Base-by-base conservation (phyloP, 2,113 vertebrate genomes). In the Gasterosteus nipponicus region DNA sequence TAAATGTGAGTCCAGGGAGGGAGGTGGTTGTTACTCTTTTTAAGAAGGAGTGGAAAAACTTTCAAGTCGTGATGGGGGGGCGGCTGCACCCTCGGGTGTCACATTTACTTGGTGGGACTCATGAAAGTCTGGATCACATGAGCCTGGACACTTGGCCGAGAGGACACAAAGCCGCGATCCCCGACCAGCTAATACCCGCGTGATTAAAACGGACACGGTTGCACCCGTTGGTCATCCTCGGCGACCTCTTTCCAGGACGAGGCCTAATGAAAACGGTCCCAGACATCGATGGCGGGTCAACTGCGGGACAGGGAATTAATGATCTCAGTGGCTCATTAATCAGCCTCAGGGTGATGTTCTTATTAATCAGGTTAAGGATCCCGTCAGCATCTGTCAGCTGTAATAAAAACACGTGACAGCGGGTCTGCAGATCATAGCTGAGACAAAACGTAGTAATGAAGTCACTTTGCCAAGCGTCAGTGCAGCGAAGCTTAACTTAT, bases 301-400 rank as follows among this genome's bases (percentile, higher is more conserved):
- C 75, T 80, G 69, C 77, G 73, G 86, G 80, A 78, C 72, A 82
- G 1, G 53, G 85, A 81, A 77, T 89, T 89, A 87, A 83, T 78
- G 80, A 87, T 92, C 87, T 87, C 66, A 59, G 69, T 69, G 41
- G 79, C 77, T 88, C 78, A 92, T 92, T 92, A 91, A 92, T 89
- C 86, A 86, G 84, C 57, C 77, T 77, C 74, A 85, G 77, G 66
- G 80, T 75, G 42, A 74, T 89, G 89, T 91, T 78, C 80, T 69
- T 84, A 90, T 88, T 90, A 89, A 89, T 90, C 82, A 86, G 87
- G 64, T 84, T 87, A 78, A 77, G 57, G 65, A 81, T 69, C 73
- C 73, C 63, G 67, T 57, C 59, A 83, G 84, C 92, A 87, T 93
- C 86, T 90, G 91, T 86, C 84, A 74, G 14, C 81, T 77, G 1